Percentiles rank a stretch among this genome's conserved stretches.
phyloP scores from a whole-genome alignment of 2,888 invertebrate genomes.

The Sepioteuthis lessoniana region DNA sequence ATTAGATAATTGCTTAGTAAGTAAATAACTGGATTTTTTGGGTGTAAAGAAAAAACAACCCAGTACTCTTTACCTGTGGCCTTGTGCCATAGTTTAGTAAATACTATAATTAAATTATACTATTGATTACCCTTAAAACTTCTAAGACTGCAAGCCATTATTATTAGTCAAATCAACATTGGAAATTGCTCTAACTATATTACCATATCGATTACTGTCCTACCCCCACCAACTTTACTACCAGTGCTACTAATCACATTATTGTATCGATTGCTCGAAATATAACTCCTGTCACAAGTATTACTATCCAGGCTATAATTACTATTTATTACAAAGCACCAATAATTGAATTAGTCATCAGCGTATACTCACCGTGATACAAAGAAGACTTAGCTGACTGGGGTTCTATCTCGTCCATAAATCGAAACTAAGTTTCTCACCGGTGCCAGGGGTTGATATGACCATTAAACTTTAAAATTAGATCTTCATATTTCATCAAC shows the following conservation, averaged over 20 bases:
- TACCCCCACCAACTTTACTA: background rate
- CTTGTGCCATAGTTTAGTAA: background rate
- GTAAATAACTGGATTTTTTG: too few species aligned
- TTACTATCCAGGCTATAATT: background rate
- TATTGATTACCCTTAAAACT: background rate
- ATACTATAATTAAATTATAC: background rate
- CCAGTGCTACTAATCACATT: background rate
- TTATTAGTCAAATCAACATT: background rate
- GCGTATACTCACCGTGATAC: background rate
- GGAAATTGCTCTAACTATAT: background rate
- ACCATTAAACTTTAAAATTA: too few species aligned
- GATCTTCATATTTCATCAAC: too few species aligned
- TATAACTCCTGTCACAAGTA: background rate
- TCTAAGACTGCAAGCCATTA: background rate
- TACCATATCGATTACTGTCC: background rate
- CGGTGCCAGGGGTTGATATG: too few species aligned
- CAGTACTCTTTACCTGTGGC: background rate
- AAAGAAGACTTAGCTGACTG: background rate
- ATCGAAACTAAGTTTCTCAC: too few species aligned
- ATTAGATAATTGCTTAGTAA: too few species aligned
- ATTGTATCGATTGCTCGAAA: background rate
- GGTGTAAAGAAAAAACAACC: too few species aligned
- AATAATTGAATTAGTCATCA: background rate
- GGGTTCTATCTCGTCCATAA: too few species aligned
- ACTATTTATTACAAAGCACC: constrained; percentile 6